phyloP scores from a whole-genome alignment of 2,888 invertebrate genomes.

The Hymenopus coronatus region DNA sequence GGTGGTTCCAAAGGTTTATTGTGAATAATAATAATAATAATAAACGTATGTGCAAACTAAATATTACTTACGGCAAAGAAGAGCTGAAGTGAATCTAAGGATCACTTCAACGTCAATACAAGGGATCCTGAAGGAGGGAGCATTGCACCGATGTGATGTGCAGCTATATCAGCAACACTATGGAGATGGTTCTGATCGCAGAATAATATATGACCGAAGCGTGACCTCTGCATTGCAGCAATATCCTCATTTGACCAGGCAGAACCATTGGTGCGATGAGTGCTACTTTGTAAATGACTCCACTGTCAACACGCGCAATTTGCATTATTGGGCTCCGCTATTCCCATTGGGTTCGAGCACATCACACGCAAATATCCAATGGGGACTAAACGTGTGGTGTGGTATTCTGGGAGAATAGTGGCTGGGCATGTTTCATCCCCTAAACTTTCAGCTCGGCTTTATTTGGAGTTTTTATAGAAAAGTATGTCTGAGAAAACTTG shows the following conservation, averaged over 20 bases:
- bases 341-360: background rate
- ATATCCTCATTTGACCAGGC: too few relatives aligned
- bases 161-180: background rate
- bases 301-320: background rate
- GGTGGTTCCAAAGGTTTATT: too few relatives aligned
- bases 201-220: too few relatives aligned
- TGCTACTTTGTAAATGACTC: background rate
- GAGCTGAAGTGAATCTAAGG: background rate
- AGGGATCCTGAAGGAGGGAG: background rate
- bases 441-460: background rate
- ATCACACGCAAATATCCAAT: background rate
- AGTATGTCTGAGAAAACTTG: too few relatives aligned
- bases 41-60: too few relatives aligned
- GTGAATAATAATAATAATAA: too few relatives aligned
- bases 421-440: background rate
- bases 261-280: background rate
- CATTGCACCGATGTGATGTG: background rate
- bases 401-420: background rate
- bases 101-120: background rate
- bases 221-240: too few relatives aligned
- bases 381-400: background rate
- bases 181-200: background rate
- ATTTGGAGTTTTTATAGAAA: background rate
- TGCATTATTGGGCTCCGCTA: background rate
- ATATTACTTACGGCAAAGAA: too few relatives aligned